phyloP scores from a whole-genome alignment of 2,888 invertebrate species.

The Itoplectis maculator region DNA sequence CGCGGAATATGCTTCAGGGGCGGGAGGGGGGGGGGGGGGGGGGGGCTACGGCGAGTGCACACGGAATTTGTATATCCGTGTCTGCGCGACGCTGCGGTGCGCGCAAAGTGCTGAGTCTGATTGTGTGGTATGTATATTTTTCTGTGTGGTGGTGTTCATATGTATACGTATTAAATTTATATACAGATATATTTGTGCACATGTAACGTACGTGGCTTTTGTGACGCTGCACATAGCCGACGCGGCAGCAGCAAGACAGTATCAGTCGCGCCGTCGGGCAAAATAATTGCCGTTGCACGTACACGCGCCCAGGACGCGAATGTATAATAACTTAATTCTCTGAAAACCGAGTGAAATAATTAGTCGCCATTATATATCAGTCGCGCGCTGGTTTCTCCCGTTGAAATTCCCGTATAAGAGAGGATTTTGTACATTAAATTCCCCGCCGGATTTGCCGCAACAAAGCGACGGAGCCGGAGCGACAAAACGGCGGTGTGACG shows the following conservation, averaged over 20 bases:
- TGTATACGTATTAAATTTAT: too few species aligned
- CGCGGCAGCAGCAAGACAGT: constrained; percentile 11
- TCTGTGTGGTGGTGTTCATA: too few species aligned
- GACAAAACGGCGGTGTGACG: background rate
- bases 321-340: constrained; percentile 29
- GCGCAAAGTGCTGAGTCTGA: constrained; percentile 15
- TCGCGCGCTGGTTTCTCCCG: constrained; percentile 5
- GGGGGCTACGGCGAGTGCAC: background rate
- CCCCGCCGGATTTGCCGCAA: constrained; percentile 1
- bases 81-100: background rate
- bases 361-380: constrained; percentile 29
- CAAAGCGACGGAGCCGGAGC: constrained; percentile 7
- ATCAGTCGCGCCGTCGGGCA: constrained; percentile 21
- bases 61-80: constrained; percentile 13
- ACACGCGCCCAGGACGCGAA: background rate
- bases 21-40: too few species aligned
- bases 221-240: constrained; percentile 5
- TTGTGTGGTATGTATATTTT: too few species aligned
- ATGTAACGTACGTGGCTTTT: constrained; percentile 22
- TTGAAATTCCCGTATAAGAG: constrained; percentile 12
- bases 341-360: constrained; percentile 36
- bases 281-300: constrained; percentile 25
- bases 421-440: constrained; percentile 27
- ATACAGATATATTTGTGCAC: background rate
- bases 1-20: constrained; percentile 30